phyloP scores from a whole-genome alignment of 2,113 vertebrate genomes.

The Pollimyrus isidori region DNA sequence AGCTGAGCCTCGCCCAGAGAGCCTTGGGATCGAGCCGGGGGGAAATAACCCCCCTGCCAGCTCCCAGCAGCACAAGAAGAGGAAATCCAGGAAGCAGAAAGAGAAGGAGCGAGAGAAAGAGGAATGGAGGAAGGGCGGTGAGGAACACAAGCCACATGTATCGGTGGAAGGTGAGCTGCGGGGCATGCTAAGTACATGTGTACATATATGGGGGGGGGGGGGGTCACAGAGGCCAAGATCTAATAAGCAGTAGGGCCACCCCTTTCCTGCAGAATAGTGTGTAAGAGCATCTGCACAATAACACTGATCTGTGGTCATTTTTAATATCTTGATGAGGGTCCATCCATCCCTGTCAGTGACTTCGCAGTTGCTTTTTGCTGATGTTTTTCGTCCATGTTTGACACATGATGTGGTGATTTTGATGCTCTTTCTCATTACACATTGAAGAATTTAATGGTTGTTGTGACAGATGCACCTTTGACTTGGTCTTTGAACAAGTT shows the following conservation, averaged over 20 bases:
- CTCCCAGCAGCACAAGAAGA: slow-evolving; percentile 57
- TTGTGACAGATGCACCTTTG: neutral
- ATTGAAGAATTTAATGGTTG: neutral
- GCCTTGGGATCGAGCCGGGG: slow-evolving; percentile 22
- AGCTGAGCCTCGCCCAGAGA: slow-evolving; percentile 42
- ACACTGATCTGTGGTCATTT: neutral
- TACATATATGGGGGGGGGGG: neutral
- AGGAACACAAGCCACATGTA: slow-evolving; percentile 56
- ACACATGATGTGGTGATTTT: neutral
- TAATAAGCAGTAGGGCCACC: neutral
- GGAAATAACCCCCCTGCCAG: slow-evolving; percentile 24
- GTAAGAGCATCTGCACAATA: neutral
- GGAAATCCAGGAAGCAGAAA: slow-evolving; percentile 67
- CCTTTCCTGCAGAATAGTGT: neutral
- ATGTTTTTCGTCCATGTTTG: neutral
- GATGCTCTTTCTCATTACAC: neutral
- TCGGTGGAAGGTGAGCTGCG: slow-evolving; percentile 50
- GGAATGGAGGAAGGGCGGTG: slow-evolving; percentile 58
- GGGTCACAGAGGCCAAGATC: neutral
- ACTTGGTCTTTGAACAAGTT: neutral
- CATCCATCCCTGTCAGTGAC: neutral
- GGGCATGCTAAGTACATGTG: neutral
- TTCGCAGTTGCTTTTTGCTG: neutral
- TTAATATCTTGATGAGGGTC: neutral
- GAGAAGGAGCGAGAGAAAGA: slow-evolving; percentile 57